Evolutionary conservation across 1,140 invertebrate species (phyloP), one percentile per base, ranked within the genome.

Genomic region (Tribolium castaneum): DNA sequence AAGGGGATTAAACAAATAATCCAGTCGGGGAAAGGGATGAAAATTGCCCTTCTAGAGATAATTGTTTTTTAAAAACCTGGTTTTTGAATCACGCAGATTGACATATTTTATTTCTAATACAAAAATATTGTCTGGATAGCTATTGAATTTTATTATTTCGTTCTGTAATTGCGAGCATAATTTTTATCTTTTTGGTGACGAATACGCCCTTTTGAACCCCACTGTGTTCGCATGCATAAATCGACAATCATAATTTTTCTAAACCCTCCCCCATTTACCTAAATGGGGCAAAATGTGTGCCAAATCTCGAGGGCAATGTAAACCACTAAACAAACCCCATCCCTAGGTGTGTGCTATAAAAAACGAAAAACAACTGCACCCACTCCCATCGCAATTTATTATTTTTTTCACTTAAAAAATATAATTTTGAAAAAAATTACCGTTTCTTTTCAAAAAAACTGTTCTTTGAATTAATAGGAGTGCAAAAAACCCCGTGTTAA

Each of bases 221-320:
- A 62, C 56, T 30, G 22, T 6, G 9, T n/a, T 34, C 50, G 50
- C 12, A 6, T 14, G 14, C 7, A 59, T 66, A 66, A 66, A 22
- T 35, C 34, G 25, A 13, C 30, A 66, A 45, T 66, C 39, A 66
- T 12, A 66, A 34, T 66, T 59, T 66, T 66, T 30, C 59, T 30
- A 66, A 12, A 34, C 59, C 30, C 59, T 73, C 49, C 71, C 16
- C 52, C 71, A 73, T 73, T 73, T 73, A 73, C 16, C 34, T 54
- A 73, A 72, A 73, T 54, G 22, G 49, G 52, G 52, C 19, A 49
- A 73, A 73, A 73, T 73, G 19, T 73, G 71, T 52, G 71, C 25
- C 45, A 73, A 73, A 25, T 14, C 49, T 25, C 71, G 49, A 35
- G 71, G 49, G 71, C 10, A 54, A 54, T 30, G 71, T 73, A 73